These are phyloP conservation scores for Hetaerina titia DNA, from an alignment of 2,888 invertebrate genomes.

Conservation along the genomic window DNA sequence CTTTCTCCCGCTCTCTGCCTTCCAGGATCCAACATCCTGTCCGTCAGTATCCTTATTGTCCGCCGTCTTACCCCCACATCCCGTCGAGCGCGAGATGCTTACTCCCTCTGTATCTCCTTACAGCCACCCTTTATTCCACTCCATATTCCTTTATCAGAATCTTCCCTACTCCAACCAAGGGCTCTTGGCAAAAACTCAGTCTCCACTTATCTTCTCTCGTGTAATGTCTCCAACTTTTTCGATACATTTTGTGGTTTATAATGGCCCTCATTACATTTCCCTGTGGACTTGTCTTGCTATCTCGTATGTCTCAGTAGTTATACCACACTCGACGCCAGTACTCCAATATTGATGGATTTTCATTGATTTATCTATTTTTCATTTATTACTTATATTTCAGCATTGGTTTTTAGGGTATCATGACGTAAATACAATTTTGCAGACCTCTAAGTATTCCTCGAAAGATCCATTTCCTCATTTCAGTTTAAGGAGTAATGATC, in stretches of 20 bases:
- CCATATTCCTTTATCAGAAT: slow-evolving; percentile 29
- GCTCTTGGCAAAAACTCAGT: background rate
- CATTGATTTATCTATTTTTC: no score
- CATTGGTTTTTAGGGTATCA: no score
- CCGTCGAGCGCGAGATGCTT: slow-evolving; percentile 39
- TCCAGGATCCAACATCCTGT: slow-evolving; percentile 28
- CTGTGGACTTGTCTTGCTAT: no score
- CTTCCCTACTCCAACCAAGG: background rate
- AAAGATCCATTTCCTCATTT: no score
- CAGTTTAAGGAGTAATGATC: no score
- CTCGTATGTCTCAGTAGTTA: no score
- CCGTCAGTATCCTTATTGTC: slow-evolving; percentile 63
- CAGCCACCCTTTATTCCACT: slow-evolving; percentile 28
- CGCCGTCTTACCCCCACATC: slow-evolving; percentile 15
- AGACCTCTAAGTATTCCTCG: no score
- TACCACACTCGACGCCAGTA: no score
- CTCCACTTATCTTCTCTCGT: slow-evolving; percentile 29
- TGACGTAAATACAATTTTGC: no score
- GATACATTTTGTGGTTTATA: background rate
- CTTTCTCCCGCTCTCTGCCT: background rate
- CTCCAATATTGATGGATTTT: no score
- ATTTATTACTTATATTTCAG: no score
- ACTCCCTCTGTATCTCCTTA: slow-evolving; percentile 52
- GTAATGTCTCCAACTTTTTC: background rate
- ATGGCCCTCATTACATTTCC: background rate